Evolutionary conservation across 2,113 vertebrate species (phyloP).

Genomic region (Cochlearius cochlearius): DNA sequence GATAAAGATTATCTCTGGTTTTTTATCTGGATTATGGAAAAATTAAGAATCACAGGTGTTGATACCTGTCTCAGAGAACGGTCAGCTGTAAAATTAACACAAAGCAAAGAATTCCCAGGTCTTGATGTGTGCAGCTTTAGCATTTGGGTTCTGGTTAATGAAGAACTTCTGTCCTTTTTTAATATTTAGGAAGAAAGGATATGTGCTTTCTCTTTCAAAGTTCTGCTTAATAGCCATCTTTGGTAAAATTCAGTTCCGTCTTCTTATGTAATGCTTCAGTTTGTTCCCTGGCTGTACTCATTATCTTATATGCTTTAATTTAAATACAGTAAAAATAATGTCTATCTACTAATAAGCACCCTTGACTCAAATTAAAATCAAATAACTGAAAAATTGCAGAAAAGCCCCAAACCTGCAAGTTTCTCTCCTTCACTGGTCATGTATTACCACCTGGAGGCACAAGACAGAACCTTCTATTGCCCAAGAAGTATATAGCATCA

Average conservation of each 20-base stretch:
- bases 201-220: background rate
- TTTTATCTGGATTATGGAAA: background rate
- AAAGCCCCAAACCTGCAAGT: background rate
- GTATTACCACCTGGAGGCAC: background rate
- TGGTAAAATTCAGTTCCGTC: background rate
- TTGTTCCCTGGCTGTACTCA: background rate
- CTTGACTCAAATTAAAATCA: background rate
- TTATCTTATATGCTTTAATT: background rate
- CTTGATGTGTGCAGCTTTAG: background rate
- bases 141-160: background rate
- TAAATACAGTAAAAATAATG: background rate
- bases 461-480: background rate
- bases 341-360: background rate
- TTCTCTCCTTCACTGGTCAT: background rate
- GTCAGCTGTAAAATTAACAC: background rate
- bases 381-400: background rate
- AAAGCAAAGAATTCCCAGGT: background rate
- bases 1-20: background rate
- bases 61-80: background rate
- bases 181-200: background rate
- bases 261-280: background rate
- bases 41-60: background rate
- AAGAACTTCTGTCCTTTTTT: background rate
- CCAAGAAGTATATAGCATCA: background rate
- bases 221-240: background rate